Evolutionary conservation across 1,140 invertebrate species (phyloP).

Genomic region (Cheumatopsyche charites): DNA sequence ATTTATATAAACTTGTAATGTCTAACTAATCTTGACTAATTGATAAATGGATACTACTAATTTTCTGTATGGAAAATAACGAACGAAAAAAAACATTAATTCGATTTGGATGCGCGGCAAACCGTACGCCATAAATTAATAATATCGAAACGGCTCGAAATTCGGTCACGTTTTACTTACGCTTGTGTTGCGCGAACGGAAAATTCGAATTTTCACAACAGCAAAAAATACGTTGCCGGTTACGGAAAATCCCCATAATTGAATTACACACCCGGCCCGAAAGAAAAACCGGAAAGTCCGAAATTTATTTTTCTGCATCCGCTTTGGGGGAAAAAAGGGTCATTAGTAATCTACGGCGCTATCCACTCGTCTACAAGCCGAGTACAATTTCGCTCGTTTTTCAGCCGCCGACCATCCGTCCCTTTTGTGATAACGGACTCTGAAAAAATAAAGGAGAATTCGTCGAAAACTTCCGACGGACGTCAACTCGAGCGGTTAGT

Average conservation of each 20-base stretch:
- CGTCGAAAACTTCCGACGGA: constrained; percentile 1
- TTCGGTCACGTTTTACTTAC: not conserved
- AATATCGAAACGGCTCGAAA: constrained; percentile 11
- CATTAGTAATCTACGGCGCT: constrained; percentile 3
- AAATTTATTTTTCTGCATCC: constrained; percentile 27
- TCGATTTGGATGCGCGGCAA: constrained; percentile 11
- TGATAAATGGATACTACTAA: too few relatives aligned
- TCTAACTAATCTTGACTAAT: too few relatives aligned
- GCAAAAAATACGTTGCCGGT: not conserved
- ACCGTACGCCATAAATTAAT: constrained; percentile 11
- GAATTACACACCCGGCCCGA: constrained; percentile 18
- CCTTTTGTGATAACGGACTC: not conserved
- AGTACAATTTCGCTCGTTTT: not conserved
- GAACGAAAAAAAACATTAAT: not conserved
- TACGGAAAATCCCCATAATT: constrained; percentile 17
- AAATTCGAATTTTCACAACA: too few relatives aligned
- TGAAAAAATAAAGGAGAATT: not conserved
- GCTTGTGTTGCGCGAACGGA: not conserved
- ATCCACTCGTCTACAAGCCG: not conserved
- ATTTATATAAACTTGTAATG: too few relatives aligned
- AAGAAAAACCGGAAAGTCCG: constrained; percentile 17
- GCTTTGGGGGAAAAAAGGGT: too few relatives aligned
- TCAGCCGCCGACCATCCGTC: not conserved
- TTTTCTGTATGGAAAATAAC: not conserved
- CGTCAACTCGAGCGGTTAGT: constrained; percentile 14